These are phyloP conservation scores for Cartodere bifasciata DNA, from an alignment of 2,888 invertebrate species.

Conservation along the genomic window DNA sequence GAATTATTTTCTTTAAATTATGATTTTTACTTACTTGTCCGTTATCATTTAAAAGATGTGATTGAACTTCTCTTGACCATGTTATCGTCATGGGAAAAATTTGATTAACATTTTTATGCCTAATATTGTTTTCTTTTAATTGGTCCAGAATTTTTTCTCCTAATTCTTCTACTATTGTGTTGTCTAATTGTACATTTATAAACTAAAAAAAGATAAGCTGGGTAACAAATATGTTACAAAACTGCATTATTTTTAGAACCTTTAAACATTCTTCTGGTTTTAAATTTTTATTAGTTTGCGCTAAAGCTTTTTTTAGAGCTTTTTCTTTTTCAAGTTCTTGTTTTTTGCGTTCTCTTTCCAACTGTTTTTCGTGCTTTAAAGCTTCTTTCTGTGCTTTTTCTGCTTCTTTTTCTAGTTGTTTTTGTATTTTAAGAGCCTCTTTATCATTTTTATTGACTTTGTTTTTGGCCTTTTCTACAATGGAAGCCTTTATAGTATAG, in stretches of 20 bases:
- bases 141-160: conserved; percentile 22
- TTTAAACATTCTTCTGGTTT: conserved; percentile 28
- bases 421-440: too few relatives aligned
- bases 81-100: conserved; percentile 31
- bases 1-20: too few relatives aligned
- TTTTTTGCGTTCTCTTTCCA: conserved; percentile 14
- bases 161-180: conserved; percentile 21
- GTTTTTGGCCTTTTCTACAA: too few relatives aligned
- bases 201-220: conserved; percentile 18
- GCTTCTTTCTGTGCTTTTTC: conserved; percentile 6
- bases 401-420: too few relatives aligned
- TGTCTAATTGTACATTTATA: conserved; percentile 26
- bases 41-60: conserved; percentile 19
- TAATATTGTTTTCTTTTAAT: conserved; percentile 24
- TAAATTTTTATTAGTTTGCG: conserved; percentile 17
- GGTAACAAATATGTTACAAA: background rate
- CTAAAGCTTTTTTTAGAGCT: conserved; percentile 15
- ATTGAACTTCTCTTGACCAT: conserved; percentile 31
- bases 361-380: conserved; percentile 11
- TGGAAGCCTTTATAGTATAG: too few relatives aligned
- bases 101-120: conserved; percentile 25
- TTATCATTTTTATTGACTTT: too few relatives aligned
- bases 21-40: conserved; percentile 13
- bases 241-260: conserved; percentile 13
- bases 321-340: conserved; percentile 15